Evolutionary conservation across 2,888 invertebrate genomes (phyloP).

Genomic region (Coenonympha glycerion): DNA sequence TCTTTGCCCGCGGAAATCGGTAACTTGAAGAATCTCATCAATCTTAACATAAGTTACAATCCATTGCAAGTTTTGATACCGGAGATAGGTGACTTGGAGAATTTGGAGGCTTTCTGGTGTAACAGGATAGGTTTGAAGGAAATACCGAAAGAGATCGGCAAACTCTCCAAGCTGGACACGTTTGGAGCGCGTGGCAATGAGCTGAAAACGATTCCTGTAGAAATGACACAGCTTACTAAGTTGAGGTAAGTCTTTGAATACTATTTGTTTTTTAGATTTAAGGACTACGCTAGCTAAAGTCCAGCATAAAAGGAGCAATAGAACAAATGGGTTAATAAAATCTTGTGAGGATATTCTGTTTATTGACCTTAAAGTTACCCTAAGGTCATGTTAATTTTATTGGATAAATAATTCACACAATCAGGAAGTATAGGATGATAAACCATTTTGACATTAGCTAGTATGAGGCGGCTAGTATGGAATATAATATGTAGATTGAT

Average conservation of each 20-base stretch:
- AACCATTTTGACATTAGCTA: no score
- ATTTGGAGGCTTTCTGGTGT: slow-evolving; percentile 81
- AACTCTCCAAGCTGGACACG: slow-evolving; percentile 77
- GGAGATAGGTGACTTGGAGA: slow-evolving; percentile 76
- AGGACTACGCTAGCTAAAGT: no score
- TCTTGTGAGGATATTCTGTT: no score
- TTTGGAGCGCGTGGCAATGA: slow-evolving; percentile 81
- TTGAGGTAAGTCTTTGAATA: slow-evolving; percentile 58
- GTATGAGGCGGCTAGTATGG: no score
- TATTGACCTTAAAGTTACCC: no score
- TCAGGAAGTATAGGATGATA: no score
- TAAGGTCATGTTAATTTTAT: no score
- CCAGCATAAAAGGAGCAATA: no score
- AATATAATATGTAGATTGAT: no score
- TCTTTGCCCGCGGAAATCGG: slow-evolving; percentile 78
- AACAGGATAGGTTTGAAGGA: slow-evolving; percentile 74
- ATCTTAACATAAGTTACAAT: slow-evolving; percentile 81
- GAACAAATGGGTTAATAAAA: no score
- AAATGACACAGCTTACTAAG: slow-evolving; percentile 72
- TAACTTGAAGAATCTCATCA: slow-evolving; percentile 74
- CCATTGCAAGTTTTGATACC: slow-evolving; percentile 75
- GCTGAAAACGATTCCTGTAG: slow-evolving; percentile 73
- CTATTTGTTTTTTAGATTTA: background rate
- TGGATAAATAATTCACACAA: no score
- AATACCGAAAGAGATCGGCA: slow-evolving; percentile 78